Percentiles rank a stretch among this genome's conserved stretches.
Conservation (phyloP, 2,888 invertebrate genomes). For the Harpagoxenus sublaevis region DNA sequence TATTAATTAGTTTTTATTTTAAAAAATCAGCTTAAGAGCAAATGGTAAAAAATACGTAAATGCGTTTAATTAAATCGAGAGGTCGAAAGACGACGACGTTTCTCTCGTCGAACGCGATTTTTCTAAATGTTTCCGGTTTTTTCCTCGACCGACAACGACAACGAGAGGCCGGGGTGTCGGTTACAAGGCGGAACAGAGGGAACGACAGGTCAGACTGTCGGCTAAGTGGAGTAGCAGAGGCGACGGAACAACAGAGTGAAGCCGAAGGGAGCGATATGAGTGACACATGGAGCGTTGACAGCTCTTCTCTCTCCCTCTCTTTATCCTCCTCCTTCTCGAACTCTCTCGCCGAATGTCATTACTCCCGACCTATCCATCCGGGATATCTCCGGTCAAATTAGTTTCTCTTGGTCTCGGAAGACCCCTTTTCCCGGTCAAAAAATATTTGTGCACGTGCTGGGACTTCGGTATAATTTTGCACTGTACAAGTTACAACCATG, state of each 20-base stretch:
- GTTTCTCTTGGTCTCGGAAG: conserved; percentile 42
- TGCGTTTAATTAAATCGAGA: neutral
- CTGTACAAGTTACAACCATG: neutral
- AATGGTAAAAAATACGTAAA: neutral
- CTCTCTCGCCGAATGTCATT: conserved; percentile 74
- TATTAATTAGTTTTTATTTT: neutral
- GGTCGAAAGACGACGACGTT: neutral
- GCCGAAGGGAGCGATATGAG: conserved; percentile 76
- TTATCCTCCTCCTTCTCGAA: conserved; percentile 5
- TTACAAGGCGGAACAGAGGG: conserved; percentile 67
- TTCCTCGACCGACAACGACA: conserved; percentile 45
- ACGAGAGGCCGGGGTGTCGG: conserved; percentile 68
- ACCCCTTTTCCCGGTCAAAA: neutral
- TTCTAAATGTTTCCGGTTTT: conserved; percentile 66
- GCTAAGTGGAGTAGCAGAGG: conserved; percentile 78
- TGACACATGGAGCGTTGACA: conserved; percentile 78
- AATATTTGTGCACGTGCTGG: conserved; percentile 5
- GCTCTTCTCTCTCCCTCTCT: conserved; percentile 59
- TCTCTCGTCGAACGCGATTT: conserved; percentile 51
- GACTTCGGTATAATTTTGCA: neutral
- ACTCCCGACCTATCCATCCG: conserved; percentile 77
- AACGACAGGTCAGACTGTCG: conserved; percentile 74
- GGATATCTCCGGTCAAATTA: conserved; percentile 68
- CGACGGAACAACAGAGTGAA: conserved; percentile 72
- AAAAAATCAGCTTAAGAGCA: neutral